Base-by-base conservation (phyloP, 2,797 vertebrate species). In the Lophius americanus region DNA sequence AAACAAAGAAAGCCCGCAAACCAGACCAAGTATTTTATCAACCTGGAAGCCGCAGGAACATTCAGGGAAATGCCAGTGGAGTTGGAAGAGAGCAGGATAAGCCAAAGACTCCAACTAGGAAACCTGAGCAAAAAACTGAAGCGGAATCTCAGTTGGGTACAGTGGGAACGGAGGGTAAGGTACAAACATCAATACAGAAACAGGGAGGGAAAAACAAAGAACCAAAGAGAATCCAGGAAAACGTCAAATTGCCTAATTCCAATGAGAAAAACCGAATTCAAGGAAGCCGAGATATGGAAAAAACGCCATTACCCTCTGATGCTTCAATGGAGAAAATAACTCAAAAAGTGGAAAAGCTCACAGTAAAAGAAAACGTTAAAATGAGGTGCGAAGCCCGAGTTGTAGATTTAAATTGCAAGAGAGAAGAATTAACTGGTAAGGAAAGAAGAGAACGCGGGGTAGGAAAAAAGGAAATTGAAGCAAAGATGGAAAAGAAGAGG, bases 21-120 rank as follows among this genome's bases (percentile, higher is more conserved):
- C 98, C 98, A 0, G 97, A 99, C 84, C 87, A 95, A 70, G 95
- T 95, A 84, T 96, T 99, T 81, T 99, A 99, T 88, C 97, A 97
- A 83, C 96, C 98, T 6, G 96, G 96, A 14, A 94, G 94, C 6
- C 92, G 97, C n/a, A 86, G 93, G 67, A 89, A 13, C 23, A 70
- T 92, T 57, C 95, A 90, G 39, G 80, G 84, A 33, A 88, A 79
- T 77, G 95, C 96, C 0, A 55, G 46, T 0, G 54, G 79, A 23
- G 74, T 44, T 52, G 80, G 60, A 51, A 86, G 55, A 69, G 91
- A 91, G 52, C 79, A 68, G 44, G 85, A 89, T 46, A 90, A 77
- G 62, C 73, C 81, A 43, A 90, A 77, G 62, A 72, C 81, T 64
- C 47, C 75, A 0, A 43, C 70, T 3, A 52, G 8, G 14, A 89